Conservation (phyloP, 1,140 invertebrate genomes). For the Habropoda laboriosa region DNA sequence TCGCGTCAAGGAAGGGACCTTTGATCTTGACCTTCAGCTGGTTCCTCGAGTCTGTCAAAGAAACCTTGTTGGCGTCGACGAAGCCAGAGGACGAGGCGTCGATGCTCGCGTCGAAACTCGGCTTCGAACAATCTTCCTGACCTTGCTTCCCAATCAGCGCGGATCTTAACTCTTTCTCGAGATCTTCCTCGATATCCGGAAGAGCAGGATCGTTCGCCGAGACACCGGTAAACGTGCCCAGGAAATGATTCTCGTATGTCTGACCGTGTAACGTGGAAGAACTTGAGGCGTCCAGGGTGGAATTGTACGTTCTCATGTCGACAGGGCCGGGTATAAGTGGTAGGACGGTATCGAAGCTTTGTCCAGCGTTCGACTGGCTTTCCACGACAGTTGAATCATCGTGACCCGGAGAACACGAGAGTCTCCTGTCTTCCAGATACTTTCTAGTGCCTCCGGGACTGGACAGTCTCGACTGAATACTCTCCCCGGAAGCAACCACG, state of each 20-base stretch:
- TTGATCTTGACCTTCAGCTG: slow-evolving; percentile 95
- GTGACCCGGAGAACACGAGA: slow-evolving; percentile 65
- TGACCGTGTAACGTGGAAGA: slow-evolving; percentile 81
- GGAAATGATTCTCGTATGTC: slow-evolving; percentile 84
- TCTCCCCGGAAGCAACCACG: slow-evolving; percentile 78
- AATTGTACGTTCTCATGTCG: slow-evolving; percentile 92
- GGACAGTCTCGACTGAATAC: slow-evolving; percentile 78
- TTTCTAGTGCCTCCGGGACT: slow-evolving; percentile 64
- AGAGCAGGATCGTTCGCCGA: slow-evolving; percentile 85
- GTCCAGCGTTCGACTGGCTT: slow-evolving; percentile 63
- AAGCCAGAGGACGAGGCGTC: slow-evolving; percentile 50
- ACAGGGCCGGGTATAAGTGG: slow-evolving; percentile 91
- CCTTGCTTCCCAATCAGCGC: slow-evolving; percentile 83
- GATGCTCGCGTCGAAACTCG: slow-evolving; percentile 61
- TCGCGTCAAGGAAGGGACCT: slow-evolving; percentile 91
- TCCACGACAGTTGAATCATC: slow-evolving; percentile 71
- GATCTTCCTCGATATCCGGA: slow-evolving; percentile 88
- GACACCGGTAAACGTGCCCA: slow-evolving; percentile 85
- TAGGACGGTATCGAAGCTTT: slow-evolving; percentile 84
- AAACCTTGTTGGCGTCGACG: slow-evolving; percentile 84
- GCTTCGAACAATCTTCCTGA: slow-evolving; percentile 74
- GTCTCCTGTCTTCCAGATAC: slow-evolving; percentile 76
- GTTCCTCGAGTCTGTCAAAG: slow-evolving; percentile 89
- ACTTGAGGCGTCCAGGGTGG: slow-evolving; percentile 80
- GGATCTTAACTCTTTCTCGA: slow-evolving; percentile 89